phyloP scores from a whole-genome alignment of 1,140 invertebrate species.

The Radopholus similis region DNA sequence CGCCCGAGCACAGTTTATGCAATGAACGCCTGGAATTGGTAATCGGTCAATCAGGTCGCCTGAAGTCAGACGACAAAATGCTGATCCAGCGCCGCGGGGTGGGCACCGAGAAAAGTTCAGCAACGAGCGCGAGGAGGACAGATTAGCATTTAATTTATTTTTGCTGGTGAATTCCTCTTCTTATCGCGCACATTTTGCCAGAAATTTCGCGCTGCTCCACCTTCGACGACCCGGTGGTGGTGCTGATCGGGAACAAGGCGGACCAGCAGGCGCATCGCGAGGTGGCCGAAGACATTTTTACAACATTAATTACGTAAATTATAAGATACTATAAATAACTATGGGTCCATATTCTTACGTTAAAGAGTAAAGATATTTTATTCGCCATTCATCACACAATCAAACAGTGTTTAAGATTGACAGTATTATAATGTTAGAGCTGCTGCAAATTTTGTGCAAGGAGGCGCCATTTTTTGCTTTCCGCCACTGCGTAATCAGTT shows the following conservation, averaged over 20 bases:
- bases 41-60: slow-evolving; percentile 54
- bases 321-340: no score
- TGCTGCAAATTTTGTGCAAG: no score
- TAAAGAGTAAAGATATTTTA: no score
- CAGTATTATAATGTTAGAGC: no score
- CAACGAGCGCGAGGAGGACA: slow-evolving; percentile 29
- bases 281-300: slow-evolving; percentile 96
- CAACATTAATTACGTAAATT: no score
- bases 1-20: slow-evolving; percentile 46
- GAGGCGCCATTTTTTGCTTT: no score
- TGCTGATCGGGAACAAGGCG: slow-evolving; percentile 97
- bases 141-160: no score
- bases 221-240: slow-evolving; percentile 82
- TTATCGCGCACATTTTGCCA: no score
- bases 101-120: slow-evolving; percentile 15
- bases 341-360: no score
- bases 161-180: not conserved
- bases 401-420: no score
- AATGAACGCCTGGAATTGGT: slow-evolving; percentile 54
- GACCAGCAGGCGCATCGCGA: slow-evolving; percentile 94
- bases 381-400: no score
- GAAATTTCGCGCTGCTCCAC: slow-evolving; percentile 23
- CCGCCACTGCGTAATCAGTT: no score
- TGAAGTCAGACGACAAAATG: slow-evolving; percentile 59
- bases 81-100: slow-evolving; percentile 42